Percentiles rank a stretch among this genome's conserved stretches.
These are phyloP conservation scores for Carcinoscorpius rotundicauda DNA, from an alignment of 1,140 invertebrate species.

Conservation along the genomic window DNA sequence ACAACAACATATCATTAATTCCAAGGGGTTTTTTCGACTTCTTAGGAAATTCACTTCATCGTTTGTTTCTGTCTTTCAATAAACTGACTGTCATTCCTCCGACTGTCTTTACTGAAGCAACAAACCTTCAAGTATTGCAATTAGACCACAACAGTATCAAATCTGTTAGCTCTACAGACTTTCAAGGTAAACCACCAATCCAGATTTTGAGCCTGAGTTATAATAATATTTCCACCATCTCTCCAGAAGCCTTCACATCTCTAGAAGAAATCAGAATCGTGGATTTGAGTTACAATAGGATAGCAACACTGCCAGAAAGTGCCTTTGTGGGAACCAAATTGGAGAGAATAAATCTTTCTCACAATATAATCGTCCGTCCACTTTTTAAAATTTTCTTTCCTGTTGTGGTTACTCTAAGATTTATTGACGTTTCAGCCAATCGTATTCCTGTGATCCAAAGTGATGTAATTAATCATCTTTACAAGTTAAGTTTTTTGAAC, in stretches of 20 bases:
- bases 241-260: conserved; percentile 47
- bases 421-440: conserved; percentile 15
- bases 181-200: conserved; percentile 30
- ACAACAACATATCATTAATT: conserved; percentile 72
- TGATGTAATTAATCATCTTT: conserved; percentile 12
- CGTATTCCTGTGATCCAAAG: conserved; percentile 11
- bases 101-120: conserved; percentile 26
- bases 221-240: conserved; percentile 55
- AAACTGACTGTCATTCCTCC: conserved; percentile 34
- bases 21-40: conserved; percentile 64
- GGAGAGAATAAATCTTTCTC: conserved; percentile 17
- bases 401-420: conserved; percentile 7
- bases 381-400: conserved; percentile 7
- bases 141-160: conserved; percentile 54
- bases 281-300: conserved; percentile 61
- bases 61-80: conserved; percentile 64
- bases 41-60: conserved; percentile 61
- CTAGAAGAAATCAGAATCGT: conserved; percentile 58
- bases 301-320: conserved; percentile 52
- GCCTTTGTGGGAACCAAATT: conserved; percentile 18
- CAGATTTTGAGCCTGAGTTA: conserved; percentile 59
- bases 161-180: conserved; percentile 38
- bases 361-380: conserved; percentile 16
- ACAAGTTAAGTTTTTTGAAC: conserved; percentile 14
- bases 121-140: conserved; percentile 27